phyloP scores from a whole-genome alignment of 1,140 invertebrate genomes.

The Philopotamus ludificatus region DNA sequence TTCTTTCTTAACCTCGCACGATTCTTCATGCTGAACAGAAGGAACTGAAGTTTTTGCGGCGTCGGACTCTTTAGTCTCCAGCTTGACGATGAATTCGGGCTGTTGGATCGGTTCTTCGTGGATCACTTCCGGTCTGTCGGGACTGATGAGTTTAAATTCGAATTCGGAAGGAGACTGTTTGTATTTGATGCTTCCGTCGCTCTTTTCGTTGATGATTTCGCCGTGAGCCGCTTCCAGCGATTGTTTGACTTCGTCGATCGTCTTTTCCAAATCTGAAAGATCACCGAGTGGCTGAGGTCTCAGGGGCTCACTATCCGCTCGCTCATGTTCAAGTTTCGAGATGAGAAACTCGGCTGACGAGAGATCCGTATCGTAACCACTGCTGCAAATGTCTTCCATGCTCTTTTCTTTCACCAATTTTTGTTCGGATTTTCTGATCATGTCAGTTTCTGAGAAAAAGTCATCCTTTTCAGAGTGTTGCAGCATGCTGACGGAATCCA shows the following conservation, averaged over 20 bases:
- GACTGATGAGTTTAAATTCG: conserved; percentile 62
- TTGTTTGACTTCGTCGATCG: conserved; percentile 69
- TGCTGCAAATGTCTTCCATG: conserved; percentile 59
- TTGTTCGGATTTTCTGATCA: conserved; percentile 52
- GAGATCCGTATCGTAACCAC: conserved; percentile 65
- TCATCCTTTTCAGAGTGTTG: conserved; percentile 50
- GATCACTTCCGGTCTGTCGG: conserved; percentile 54
- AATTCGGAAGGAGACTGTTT: conserved; percentile 73
- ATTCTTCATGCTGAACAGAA: conserved; percentile 33
- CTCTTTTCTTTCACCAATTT: conserved; percentile 56
- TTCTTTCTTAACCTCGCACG: conserved; percentile 34
- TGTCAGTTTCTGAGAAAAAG: conserved; percentile 54
- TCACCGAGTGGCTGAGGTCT: conserved; percentile 53
- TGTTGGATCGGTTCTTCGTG: conserved; percentile 53
- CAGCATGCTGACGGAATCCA: conserved; percentile 55
- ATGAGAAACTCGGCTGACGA: conserved; percentile 64
- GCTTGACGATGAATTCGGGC: conserved; percentile 33
- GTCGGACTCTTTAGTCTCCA: conserved; percentile 8
- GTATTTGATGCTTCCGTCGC: conserved; percentile 56
- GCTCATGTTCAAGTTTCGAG: conserved; percentile 56
- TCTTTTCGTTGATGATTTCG: conserved; percentile 64
- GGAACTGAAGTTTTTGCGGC: conserved; percentile 29
- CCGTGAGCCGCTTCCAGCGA: conserved; percentile 64
- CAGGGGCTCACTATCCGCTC: conserved; percentile 50
- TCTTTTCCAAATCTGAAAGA: conserved; percentile 59